Percentiles rank a stretch among this genome's conserved stretches.
Evolutionary conservation across 2,888 invertebrate species (phyloP).

Genomic region (Pollenia griseotomentosa): DNA sequence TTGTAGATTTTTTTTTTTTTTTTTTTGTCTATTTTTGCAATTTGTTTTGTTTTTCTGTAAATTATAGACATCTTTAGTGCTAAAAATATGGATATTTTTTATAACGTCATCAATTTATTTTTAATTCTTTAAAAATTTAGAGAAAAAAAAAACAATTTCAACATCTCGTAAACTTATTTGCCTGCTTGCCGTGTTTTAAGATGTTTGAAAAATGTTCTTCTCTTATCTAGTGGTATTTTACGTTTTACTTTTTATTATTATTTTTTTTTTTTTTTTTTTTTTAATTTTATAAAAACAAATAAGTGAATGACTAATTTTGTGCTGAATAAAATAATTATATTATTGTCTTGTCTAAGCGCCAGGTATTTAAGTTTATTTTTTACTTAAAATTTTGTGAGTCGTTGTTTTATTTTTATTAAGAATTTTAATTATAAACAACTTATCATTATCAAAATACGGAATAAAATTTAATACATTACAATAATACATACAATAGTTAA

Average conservation of each 20-base stretch:
- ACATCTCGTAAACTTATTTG: not conserved
- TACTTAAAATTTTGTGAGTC: not conserved
- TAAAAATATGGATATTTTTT: slow-evolving; percentile 29
- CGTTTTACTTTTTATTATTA: slow-evolving; percentile 23
- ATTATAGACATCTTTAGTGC: slow-evolving; percentile 57
- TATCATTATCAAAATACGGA: not conserved
- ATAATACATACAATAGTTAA: slow-evolving; percentile 10
- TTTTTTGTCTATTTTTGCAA: not conserved
- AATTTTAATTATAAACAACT: slow-evolving; percentile 22
- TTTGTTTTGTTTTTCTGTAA: slow-evolving; percentile 32
- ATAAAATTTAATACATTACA: slow-evolving; percentile 4
- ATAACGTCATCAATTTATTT: slow-evolving; percentile 75
- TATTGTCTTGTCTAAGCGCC: slow-evolving; percentile 47
- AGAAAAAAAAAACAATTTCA: slow-evolving; percentile 26
- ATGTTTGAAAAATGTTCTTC: not conserved
- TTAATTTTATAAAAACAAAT: not conserved
- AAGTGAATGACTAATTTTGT: slow-evolving; percentile 56
- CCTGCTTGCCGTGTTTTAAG: not conserved
- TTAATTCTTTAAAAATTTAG: slow-evolving; percentile 57
- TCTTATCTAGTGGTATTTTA: slow-evolving; percentile 37
- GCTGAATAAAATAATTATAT: slow-evolving; percentile 35
- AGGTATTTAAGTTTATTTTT: not conserved
- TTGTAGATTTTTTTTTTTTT: slow-evolving; percentile 6
- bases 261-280: slow-evolving; percentile 8
- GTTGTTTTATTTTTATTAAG: slow-evolving; percentile 3